These are phyloP conservation scores for Stegophylla sp. DNA, from an alignment of 2,888 invertebrate species.

Conservation along the genomic window DNA sequence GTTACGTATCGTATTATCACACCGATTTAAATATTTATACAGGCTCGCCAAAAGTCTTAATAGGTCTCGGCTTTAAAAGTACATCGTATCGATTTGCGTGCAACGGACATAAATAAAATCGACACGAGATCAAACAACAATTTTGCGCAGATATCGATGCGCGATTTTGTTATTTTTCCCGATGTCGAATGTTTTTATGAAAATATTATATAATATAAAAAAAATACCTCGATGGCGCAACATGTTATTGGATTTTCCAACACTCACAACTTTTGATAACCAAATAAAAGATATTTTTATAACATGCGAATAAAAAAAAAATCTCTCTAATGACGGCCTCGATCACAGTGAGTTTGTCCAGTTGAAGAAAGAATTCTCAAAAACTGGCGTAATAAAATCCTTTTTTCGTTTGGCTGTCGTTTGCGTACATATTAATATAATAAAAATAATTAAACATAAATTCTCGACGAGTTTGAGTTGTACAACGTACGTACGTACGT, in stretches of 20 bases:
- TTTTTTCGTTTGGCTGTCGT: background rate
- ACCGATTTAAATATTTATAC: constrained; percentile 20
- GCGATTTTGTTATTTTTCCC: too few species aligned
- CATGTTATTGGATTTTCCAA: background rate
- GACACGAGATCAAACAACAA: too few species aligned
- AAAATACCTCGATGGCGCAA: background rate
- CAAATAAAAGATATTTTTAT: background rate
- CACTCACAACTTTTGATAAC: background rate
- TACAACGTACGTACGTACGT: too few species aligned
- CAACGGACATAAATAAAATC: background rate
- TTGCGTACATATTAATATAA: background rate
- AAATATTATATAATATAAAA: too few species aligned
- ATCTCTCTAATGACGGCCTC: background rate
- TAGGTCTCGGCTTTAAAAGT: background rate
- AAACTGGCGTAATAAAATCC: background rate
- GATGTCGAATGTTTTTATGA: background rate
- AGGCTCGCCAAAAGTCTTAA: constrained; percentile 8
- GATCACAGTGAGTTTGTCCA: background rate
- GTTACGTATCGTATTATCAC: background rate
- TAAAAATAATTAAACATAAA: background rate
- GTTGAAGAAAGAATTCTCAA: background rate
- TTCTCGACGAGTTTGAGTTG: background rate
- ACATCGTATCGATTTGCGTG: background rate
- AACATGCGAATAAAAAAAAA: background rate
- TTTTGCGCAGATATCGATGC: too few species aligned